Evolutionary conservation across 2,113 vertebrate genomes (phyloP).

Genomic region (Origma solitaria): DNA sequence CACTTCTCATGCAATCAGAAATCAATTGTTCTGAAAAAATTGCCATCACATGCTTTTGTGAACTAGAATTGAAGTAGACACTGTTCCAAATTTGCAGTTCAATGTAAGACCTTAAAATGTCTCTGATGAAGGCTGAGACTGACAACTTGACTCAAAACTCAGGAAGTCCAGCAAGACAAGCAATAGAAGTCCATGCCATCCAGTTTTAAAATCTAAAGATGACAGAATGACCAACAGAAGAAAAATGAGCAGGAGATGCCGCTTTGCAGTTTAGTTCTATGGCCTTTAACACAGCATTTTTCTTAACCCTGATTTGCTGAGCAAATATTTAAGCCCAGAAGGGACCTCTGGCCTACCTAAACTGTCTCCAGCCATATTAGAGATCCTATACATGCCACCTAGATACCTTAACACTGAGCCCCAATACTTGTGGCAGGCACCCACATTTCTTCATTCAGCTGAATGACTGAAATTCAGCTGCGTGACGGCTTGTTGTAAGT

Average conservation of each 20-base stretch:
- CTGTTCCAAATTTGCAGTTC: neutral
- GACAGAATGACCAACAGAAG: neutral
- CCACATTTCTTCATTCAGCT: neutral
- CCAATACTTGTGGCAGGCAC: neutral
- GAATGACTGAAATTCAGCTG: neutral
- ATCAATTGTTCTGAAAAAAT: constrained; percentile 14
- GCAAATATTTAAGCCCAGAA: neutral
- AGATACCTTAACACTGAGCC: neutral
- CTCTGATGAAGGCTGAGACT: neutral
- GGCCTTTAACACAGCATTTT: neutral
- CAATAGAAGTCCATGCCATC: neutral
- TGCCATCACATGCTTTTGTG: neutral
- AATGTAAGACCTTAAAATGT: neutral
- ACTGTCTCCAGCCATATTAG: neutral
- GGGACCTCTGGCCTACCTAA: neutral
- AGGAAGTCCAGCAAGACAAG: neutral
- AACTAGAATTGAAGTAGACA: neutral
- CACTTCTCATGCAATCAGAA: neutral
- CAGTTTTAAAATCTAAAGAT: neutral
- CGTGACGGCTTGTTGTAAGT: neutral
- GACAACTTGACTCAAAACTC: neutral
- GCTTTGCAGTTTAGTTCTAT: neutral
- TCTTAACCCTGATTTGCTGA: neutral
- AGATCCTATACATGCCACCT: neutral
- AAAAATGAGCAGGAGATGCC: neutral